These are phyloP conservation scores for Lithophane ornitopus DNA, from an alignment of 2,888 invertebrate species.

Conservation along the genomic window DNA sequence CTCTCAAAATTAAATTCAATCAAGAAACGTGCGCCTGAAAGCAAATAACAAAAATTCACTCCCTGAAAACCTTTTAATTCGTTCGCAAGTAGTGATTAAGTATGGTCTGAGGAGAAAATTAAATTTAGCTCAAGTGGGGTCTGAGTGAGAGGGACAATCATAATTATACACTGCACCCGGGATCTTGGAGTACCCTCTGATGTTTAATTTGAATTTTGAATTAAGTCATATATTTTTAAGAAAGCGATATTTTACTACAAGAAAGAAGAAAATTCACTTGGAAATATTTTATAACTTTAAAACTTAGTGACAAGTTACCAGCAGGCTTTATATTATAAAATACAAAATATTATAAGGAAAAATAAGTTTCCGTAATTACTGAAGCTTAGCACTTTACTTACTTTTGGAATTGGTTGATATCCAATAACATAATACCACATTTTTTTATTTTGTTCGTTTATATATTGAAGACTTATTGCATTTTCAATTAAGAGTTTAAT, in stretches of 20 bases:
- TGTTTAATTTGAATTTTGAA: constrained; percentile 46
- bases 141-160: constrained; percentile 51
- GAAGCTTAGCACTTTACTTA: constrained; percentile 21
- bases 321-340: not conserved
- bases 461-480: constrained; percentile 25
- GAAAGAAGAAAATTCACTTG: no score
- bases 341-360: not conserved
- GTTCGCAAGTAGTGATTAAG: constrained; percentile 50
- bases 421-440: constrained; percentile 5
- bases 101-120: constrained; percentile 54
- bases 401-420: constrained; percentile 23
- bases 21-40: constrained; percentile 29
- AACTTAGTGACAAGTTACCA: not conserved
- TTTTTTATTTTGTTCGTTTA: not conserved
- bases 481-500: constrained; percentile 8
- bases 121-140: constrained; percentile 58
- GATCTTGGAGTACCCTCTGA: constrained; percentile 9
- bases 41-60: constrained; percentile 40
- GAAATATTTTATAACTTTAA: not conserved
- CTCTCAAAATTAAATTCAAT: constrained; percentile 24
- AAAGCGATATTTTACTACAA: not conserved
- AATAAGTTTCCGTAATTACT: not conserved
- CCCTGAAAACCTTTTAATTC: constrained; percentile 53
- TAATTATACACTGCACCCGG: constrained; percentile 55
- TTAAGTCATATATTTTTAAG: not conserved